Base-by-base conservation (phyloP, 2,888 invertebrate species). In the Hydraecia micacea region DNA sequence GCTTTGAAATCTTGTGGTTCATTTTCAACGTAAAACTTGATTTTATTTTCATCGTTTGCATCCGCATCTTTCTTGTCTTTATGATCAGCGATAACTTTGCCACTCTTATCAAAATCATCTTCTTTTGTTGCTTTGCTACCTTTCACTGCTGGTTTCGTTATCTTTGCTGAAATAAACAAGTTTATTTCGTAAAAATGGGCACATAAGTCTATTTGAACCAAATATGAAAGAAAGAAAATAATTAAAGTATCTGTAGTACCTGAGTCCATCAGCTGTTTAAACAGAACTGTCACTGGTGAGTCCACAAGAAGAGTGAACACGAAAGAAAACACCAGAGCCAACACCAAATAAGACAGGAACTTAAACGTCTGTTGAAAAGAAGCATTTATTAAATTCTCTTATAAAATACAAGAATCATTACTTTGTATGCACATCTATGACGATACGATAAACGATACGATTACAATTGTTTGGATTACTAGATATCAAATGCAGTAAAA, bases 231-330 rank as follows among this genome's bases (percentile, higher is more conserved):
- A 52, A 52, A 52, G 8, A 52, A 52, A 18, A 39, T 32, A 52
- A 39, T 36, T 11, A 7, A 66, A 52, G 21, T 39, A 32, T 15
- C 15, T n/a, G 8, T 36, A 39, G 13, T 80, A 88, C 86, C 86
- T 76, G 77, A 67, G 25, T 82, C 84, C 79, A 86, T 60, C 13
- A 86, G 28, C 11, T 75, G 58, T 68, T 86, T 84, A 55, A 84
- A 88, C 28, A 87, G 60, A 25, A 82, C 80, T 28, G 88, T 39
- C 46, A 84, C 46, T 39, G 87, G 88, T 32, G 82, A 73, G 49
- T 87, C 87, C 28, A 87, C 66, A 11, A 86, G 65, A 39, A 87
- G 32, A 58, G 84, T 86, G 13, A 87, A 69, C 2, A 86, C 15
- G 55, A 84, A 88, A 4, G 87, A 84, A 21, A 55, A 68, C 0